Conservation (phyloP, 2,797 vertebrate species). For the Mus minutoides region DNA sequence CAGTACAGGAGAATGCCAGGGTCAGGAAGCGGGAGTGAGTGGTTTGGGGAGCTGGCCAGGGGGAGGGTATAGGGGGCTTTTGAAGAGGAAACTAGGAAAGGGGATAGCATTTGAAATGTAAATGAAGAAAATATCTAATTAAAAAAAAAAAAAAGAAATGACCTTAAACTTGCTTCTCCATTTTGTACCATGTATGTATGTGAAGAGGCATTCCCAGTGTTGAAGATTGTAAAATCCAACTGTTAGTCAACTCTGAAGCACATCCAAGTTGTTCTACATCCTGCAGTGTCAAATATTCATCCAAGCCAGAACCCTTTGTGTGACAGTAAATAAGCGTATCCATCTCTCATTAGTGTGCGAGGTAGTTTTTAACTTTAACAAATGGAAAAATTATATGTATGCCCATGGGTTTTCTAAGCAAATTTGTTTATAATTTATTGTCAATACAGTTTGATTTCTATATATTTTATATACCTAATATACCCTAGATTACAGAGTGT, state of each 20-base stretch:
- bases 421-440: neutral
- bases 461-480: neutral
- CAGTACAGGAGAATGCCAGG: too few species aligned
- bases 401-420: neutral
- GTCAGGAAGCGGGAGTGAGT: too few species aligned
- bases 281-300: neutral
- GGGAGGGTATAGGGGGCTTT: too few species aligned
- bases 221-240: neutral
- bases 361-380: neutral
- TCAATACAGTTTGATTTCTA: neutral
- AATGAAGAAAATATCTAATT: too few species aligned
- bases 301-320: neutral
- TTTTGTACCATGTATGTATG: neutral
- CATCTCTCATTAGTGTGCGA: neutral
- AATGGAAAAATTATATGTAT: neutral
- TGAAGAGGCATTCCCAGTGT: neutral
- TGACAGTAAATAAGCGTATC: too few species aligned
- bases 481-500: neutral
- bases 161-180: neutral
- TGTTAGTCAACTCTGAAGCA: neutral
- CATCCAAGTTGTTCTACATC: neutral
- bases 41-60: too few species aligned
- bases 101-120: too few species aligned
- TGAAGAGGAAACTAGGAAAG: too few species aligned
- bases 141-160: neutral